These are phyloP conservation scores for Centroberyx gerrardi DNA, from an alignment of 2,797 vertebrate genomes.

Conservation along the genomic window DNA sequence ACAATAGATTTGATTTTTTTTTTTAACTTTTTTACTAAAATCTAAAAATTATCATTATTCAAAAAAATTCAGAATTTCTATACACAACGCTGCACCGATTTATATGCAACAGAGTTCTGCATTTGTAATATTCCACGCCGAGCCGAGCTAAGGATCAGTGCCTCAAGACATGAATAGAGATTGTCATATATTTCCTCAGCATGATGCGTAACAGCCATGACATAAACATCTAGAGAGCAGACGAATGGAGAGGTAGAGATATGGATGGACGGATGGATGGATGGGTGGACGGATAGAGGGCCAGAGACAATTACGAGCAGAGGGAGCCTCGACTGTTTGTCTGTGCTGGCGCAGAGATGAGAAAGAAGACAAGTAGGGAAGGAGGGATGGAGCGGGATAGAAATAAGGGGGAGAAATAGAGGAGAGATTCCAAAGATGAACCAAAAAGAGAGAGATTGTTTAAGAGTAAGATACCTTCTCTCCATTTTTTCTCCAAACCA, in stretches of 20 bases:
- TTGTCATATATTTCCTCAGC: neutral
- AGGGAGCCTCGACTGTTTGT: neutral
- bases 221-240: conserved; percentile 17
- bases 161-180: too few relatives aligned
- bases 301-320: too few relatives aligned
- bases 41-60: conserved; percentile 16
- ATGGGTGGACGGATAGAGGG: neutral
- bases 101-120: too few relatives aligned
- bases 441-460: too few relatives aligned
- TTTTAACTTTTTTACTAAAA: conserved; percentile 38
- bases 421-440: too few relatives aligned
- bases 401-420: too few relatives aligned
- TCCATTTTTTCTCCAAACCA: too few relatives aligned
- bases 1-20: conserved; percentile 33
- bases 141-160: too few relatives aligned
- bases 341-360: neutral
- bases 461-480: too few relatives aligned
- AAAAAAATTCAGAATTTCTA: too few relatives aligned
- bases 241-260: conserved; percentile 7
- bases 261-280: neutral
- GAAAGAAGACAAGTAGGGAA: conserved; percentile 3
- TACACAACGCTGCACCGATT: too few relatives aligned
- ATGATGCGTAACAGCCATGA: conserved; percentile 2
- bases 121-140: too few relatives aligned
- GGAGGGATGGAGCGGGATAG: neutral